Evolutionary conservation across 2,113 vertebrate genomes (phyloP), one percentile per base, ranked within the genome.

Genomic region (Petrocephalus microphthalmus): DNA sequence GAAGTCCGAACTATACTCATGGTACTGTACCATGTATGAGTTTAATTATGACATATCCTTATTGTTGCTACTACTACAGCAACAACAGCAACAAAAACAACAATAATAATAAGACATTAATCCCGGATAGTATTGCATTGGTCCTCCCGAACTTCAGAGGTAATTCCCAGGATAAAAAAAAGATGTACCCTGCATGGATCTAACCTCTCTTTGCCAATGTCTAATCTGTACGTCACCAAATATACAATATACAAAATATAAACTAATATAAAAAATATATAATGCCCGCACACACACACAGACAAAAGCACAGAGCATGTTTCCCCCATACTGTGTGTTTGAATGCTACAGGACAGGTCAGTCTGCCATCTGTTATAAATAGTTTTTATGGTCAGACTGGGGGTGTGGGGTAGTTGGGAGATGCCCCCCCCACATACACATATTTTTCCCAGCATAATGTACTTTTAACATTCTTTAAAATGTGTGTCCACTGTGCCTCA

Each of bases 361-460:
- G 25, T 47, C 60, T 20, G 82, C 90, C 90, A 54, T 88, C 83
- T 74, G 90, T 87, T 93, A 91, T 93, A 92, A 93, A 94, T 94
- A 93, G 93, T 84, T 85, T 13, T 1, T 85, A 88, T 91, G 91
- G 90, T 87, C 91, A 91, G 90, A 93, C 92, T 90, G 89, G 92
- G 91, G 92, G 90, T 56, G 60, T 11, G 22, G 88, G 90, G 88
- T 91, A 91, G 57, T 91, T 89, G 87, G 91, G 90, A 88, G 86
- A 91, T 92, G 90, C 90, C 89, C 47, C 22, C 67, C 29, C 57
- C 22, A 64, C 22, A 67, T 22, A n/a, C 25, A 11, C 29, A 19
- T 42, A 19, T 74, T 74, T 33, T 37, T 7, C 33, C 5, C 17
- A 29, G 15, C 15, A 37, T 42, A 74, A 37, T 29, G 11, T 37